Percentiles rank a stretch among this genome's conserved stretches.
phyloP scores from a whole-genome alignment of 1,140 invertebrate species.

The Scaptomyza graminum region DNA sequence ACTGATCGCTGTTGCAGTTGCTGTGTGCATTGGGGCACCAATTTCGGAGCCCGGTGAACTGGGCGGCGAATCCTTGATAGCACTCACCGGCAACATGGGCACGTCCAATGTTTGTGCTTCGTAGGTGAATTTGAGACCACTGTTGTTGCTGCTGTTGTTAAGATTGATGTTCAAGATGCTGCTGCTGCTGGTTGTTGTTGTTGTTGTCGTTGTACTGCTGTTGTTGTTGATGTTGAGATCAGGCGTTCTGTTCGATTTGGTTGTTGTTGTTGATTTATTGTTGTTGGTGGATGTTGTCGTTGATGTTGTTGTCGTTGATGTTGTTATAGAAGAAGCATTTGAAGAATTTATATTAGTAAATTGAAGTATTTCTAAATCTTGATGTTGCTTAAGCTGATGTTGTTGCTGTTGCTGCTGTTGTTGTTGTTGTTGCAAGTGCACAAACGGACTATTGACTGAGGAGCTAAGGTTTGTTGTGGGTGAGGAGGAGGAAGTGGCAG shows the following conservation, averaged over 20 bases:
- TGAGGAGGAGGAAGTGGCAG: slow-evolving; percentile 37
- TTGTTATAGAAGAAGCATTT: slow-evolving; percentile 59
- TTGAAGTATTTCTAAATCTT: slow-evolving; percentile 80
- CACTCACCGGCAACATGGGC: slow-evolving; percentile 57
- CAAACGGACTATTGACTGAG: slow-evolving; percentile 49
- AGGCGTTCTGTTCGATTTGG: slow-evolving; percentile 71
- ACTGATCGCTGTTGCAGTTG: slow-evolving; percentile 37
- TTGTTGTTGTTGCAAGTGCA: slow-evolving; percentile 50
- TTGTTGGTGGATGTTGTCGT: slow-evolving; percentile 27
- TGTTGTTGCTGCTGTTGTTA: slow-evolving; percentile 24
- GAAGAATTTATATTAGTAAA: slow-evolving; percentile 69
- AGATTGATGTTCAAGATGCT: slow-evolving; percentile 35
- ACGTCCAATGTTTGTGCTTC: slow-evolving; percentile 76
- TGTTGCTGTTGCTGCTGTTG: slow-evolving; percentile 52
- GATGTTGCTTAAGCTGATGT: slow-evolving; percentile 53
- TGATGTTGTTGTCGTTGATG: slow-evolving; percentile 30
- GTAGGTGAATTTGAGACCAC: slow-evolving; percentile 82
- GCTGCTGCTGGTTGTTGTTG: slow-evolving; percentile 28
- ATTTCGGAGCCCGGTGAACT: slow-evolving; percentile 88
- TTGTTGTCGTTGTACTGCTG: slow-evolving; percentile 6
- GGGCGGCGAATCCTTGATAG: slow-evolving; percentile 86
- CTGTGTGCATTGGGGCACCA: slow-evolving; percentile 58
- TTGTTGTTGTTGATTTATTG: slow-evolving; percentile 33
- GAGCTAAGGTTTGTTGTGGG: slow-evolving; percentile 60
- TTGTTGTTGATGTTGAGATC: slow-evolving; percentile 55